Conservation (phyloP, 1,140 invertebrate species). For the Drosophila sechellia region DNA sequence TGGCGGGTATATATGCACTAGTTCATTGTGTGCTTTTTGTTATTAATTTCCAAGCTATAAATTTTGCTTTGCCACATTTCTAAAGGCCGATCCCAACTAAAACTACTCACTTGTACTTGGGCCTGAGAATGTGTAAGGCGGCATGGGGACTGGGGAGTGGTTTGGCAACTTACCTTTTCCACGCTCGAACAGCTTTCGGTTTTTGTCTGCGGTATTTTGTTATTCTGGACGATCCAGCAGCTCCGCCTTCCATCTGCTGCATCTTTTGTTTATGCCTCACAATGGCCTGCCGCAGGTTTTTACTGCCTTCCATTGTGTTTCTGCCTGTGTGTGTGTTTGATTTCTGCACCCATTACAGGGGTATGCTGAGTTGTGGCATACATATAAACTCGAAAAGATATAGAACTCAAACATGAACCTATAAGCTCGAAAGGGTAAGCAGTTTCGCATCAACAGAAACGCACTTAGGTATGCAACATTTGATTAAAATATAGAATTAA, state of each 20-base stretch:
- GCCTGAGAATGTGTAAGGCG: neutral
- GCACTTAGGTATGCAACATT: no score
- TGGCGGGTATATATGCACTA: conserved; percentile 49
- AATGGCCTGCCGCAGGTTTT: conserved; percentile 80
- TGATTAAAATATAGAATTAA: neutral
- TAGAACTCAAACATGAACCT: no score
- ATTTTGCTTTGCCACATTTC: conserved; percentile 82
- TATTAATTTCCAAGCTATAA: conserved; percentile 83
- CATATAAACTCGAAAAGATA: no score
- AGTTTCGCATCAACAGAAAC: no score
- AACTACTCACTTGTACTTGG: conserved; percentile 50
- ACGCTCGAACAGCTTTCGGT: conserved; percentile 70
- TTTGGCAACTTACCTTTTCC: conserved; percentile 61
- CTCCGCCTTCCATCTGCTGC: conserved; percentile 65
- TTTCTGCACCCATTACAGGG: conserved; percentile 9
- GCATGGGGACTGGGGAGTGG: neutral
- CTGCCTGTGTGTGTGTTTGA: conserved; percentile 18
- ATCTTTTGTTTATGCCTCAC: conserved; percentile 80
- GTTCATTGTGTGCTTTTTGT: conserved; percentile 76
- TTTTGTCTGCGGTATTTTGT: conserved; percentile 67
- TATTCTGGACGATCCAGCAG: conserved; percentile 64
- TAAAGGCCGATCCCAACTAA: conserved; percentile 64
- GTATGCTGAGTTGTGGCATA: neutral
- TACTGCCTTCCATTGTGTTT: conserved; percentile 69
- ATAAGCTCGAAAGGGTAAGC: no score